Percentiles rank a stretch among this genome's conserved stretches.
phyloP scores from a whole-genome alignment of 2,113 vertebrate genomes.

The Rostratula benghalensis region DNA sequence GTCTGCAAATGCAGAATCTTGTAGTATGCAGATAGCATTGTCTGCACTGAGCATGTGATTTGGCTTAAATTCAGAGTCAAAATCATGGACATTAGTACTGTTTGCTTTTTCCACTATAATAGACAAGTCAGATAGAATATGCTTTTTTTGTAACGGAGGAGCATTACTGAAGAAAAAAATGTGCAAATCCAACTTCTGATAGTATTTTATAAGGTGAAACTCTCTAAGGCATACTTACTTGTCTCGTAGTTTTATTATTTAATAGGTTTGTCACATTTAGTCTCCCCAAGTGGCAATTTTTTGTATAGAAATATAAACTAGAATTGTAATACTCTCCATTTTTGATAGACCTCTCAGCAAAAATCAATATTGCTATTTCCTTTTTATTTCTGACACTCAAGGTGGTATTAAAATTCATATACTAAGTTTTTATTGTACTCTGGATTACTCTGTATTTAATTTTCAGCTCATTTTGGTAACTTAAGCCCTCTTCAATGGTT shows the following conservation, averaged over 20 bases:
- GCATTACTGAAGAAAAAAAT: neutral
- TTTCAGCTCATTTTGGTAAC: neutral
- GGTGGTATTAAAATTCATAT: constrained; percentile 4
- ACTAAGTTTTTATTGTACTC: neutral
- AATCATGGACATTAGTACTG: neutral
- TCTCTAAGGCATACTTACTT: neutral
- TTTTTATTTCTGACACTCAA: constrained; percentile 27
- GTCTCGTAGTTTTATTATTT: constrained; percentile 2
- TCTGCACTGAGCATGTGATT: neutral
- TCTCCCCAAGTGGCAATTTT: neutral
- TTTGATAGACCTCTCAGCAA: constrained; percentile 4
- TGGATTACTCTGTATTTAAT: neutral
- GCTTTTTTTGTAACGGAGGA: neutral
- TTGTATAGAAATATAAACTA: neutral
- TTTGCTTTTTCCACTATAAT: neutral
- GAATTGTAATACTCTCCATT: neutral
- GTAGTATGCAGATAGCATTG: too few species aligned
- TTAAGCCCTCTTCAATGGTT: neutral
- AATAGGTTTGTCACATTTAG: neutral
- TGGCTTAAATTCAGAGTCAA: neutral
- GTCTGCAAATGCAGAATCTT: neutral
- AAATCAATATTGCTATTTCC: constrained; percentile 58
- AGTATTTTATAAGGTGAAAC: neutral
- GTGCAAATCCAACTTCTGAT: neutral
- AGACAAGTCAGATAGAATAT: neutral